Conservation (phyloP, 2,113 vertebrate genomes). For the Beaufortia kweichowensis region DNA sequence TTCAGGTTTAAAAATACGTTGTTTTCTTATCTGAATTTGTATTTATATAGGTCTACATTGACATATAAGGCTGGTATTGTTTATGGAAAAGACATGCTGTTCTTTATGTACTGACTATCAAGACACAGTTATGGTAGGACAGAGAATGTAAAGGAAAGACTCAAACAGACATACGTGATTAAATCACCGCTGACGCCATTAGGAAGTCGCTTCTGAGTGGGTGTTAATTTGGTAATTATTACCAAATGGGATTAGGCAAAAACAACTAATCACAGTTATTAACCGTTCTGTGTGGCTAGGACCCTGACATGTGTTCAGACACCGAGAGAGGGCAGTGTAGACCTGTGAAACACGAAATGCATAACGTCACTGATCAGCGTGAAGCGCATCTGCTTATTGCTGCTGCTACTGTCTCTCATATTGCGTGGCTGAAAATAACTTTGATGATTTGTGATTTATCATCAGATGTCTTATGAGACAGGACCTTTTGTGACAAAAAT, state of each 20-base stretch:
- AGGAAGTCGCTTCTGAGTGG: neutral
- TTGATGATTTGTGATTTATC: neutral
- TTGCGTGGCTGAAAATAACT: neutral
- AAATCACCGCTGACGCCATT: conserved; percentile 5
- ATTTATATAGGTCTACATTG: too few relatives aligned
- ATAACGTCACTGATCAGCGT: neutral
- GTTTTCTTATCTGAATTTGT: too few relatives aligned
- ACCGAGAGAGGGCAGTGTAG: conserved; percentile 72
- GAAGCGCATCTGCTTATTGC: conserved; percentile 8
- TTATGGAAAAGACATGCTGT: neutral
- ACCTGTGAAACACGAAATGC: conserved; percentile 53
- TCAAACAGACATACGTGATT: neutral
- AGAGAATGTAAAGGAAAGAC: neutral
- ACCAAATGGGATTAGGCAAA: conserved; percentile 17
- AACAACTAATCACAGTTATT: neutral
- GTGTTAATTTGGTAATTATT: conserved; percentile 3
- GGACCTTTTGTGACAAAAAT: neutral
- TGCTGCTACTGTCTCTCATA: conserved; percentile 20
- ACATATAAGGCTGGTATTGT: neutral
- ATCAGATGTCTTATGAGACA: neutral
- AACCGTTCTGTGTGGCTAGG: neutral
- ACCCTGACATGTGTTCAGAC: neutral
- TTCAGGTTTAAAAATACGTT: too few relatives aligned
- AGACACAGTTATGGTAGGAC: too few relatives aligned
- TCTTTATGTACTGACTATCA: too few relatives aligned